Conservation (phyloP, 2,797 vertebrate species). For the Odontamblyopus rebecca region DNA sequence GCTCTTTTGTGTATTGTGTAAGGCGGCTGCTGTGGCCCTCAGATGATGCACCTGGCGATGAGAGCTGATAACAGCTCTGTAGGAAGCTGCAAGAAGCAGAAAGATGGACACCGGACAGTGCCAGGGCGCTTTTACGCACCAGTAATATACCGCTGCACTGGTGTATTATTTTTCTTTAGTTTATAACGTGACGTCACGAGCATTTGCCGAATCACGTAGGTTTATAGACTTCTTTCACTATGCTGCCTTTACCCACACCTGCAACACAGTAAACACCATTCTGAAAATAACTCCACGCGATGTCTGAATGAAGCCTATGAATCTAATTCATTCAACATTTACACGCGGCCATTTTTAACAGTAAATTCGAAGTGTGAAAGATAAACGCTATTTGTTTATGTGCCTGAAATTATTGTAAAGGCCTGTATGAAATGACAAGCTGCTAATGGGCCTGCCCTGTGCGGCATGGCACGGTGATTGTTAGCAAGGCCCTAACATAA, state of each 20-base stretch:
- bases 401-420: constrained; percentile 10
- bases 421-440: constrained; percentile 26
- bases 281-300: not conserved
- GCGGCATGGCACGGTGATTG: constrained; percentile 19
- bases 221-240: not conserved
- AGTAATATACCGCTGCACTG: not conserved
- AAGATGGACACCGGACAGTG: constrained; percentile 17
- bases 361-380: not conserved
- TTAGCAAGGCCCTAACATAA: constrained; percentile 13
- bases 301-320: not conserved
- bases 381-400: constrained; percentile 9
- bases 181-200: not conserved
- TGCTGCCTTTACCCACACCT: not conserved
- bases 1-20: constrained; percentile 75
- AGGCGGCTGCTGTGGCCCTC: constrained; percentile 67
- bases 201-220: not conserved
- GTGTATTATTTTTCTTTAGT: not conserved
- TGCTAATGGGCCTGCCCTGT: constrained; percentile 25
- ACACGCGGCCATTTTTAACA: not conserved
- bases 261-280: not conserved
- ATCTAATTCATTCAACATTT: not conserved
- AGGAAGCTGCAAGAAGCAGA: not conserved
- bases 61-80: constrained; percentile 65
- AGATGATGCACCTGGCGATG: constrained; percentile 83
- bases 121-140: constrained; percentile 1